Base-by-base conservation (phyloP, 2,113 vertebrate species). In the Otis tarda region DNA sequence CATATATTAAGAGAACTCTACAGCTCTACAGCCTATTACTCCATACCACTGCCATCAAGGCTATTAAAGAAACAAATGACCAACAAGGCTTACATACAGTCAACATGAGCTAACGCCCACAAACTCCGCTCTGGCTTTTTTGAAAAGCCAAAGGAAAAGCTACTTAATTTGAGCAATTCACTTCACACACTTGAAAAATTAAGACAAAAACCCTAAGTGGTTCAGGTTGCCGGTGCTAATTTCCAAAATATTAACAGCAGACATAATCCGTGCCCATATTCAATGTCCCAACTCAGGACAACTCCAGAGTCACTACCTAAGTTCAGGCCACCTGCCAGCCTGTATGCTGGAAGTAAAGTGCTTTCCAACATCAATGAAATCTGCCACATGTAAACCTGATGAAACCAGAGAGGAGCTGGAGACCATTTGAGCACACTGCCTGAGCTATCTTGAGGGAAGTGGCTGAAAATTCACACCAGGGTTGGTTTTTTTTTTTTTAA, bases 301-400 rank as follows among this genome's bases (percentile, higher is more conserved):
- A n/a, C 1, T 22, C 28, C 0, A 0, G 14, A 41, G 45, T 37
- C 73, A 87, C 5, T 47, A 77, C 41, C 41, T 33, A 59, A 61
- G 14, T 18, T 90, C 87, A 89, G 33, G 19, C 23, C 49, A 64
- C 12, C 11, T 3, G 5, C 18, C 55, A 90, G 55, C 28, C 55
- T 35, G 30, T 0, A 5, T 49, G 31, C 33, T 82, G 41, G 21
- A 92, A 78, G 37, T 55, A 56, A 60, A 78, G 64, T 14, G 25
- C 43, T 50, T 90, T 52, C 39, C 61, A 55, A 17, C 0, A 2
- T 28, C 56, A 47, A 4, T 1, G 4, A 65, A 39, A 89, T 24
- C 76, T 80, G 59, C 27, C 33, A 80, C 21, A 88, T 0, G 1
- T 8, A 64, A 86, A 52, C 10, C 21, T 31, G 27, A 65, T 10